Percentiles rank a stretch among this genome's conserved stretches.
Conservation (phyloP, 2,888 invertebrate species). For the Gymnosoma rotundatum region DNA sequence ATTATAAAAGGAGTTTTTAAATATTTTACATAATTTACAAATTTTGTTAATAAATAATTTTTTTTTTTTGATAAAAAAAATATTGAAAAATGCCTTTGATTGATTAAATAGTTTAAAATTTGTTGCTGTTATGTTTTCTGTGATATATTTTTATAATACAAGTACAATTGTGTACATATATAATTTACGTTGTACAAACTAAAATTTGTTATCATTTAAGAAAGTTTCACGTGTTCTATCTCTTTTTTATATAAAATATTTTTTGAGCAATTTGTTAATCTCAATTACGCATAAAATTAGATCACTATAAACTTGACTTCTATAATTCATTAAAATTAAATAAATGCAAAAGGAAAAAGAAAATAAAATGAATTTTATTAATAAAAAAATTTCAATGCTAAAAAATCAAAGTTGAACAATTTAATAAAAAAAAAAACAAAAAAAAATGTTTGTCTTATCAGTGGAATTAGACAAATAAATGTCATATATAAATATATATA, state of each 20-base stretch:
- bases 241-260: constrained; percentile 1
- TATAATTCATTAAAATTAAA: constrained; percentile 63
- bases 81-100: no score
- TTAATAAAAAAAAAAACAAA: constrained; percentile 17
- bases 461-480: constrained; percentile 49
- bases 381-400: constrained; percentile 54
- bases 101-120: no score
- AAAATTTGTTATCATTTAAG: constrained; percentile 34
- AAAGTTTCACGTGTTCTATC: constrained; percentile 56
- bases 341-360: constrained; percentile 10
- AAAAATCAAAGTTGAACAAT: constrained; percentile 37
- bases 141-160: no score
- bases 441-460: constrained; percentile 59
- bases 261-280: constrained; percentile 77
- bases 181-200: no score
- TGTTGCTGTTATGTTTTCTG: no score
- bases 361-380: constrained; percentile 9
- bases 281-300: constrained; percentile 80
- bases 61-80: no score
- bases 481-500: constrained; percentile 5
- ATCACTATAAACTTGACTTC: constrained; percentile 78
- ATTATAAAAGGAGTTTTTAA: no score
- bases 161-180: no score
- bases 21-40: no score
- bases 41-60: no score